Evolutionary conservation across 1,140 invertebrate genomes (phyloP).

Genomic region (Aleiodes sp.): DNA sequence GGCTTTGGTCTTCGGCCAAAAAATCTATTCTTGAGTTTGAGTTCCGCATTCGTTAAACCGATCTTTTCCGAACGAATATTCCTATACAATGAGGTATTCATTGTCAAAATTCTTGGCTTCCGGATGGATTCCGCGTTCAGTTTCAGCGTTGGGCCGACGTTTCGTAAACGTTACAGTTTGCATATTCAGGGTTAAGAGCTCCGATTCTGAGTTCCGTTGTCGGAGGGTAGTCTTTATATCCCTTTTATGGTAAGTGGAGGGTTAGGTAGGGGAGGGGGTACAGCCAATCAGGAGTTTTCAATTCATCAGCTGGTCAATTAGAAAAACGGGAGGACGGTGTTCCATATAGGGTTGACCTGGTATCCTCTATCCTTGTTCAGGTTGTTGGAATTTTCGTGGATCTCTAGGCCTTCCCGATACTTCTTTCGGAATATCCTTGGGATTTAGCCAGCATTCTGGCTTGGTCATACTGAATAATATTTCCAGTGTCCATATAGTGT

Average conservation of each 20-base stretch:
- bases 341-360: not conserved
- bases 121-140: no score
- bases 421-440: not conserved
- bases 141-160: conserved; percentile 39
- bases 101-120: no score
- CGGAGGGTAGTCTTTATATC: not conserved
- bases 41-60: no score
- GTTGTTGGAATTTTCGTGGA: not conserved
- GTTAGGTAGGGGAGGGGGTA: not conserved
- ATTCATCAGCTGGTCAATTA: not conserved
- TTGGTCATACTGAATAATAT: not conserved
- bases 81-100: no score
- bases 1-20: no score
- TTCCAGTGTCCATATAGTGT: not conserved
- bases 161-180: no score
- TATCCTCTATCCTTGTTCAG: not conserved
- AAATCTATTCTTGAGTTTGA: no score
- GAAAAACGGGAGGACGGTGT: not conserved
- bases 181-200: not conserved
- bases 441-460: not conserved
- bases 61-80: no score
- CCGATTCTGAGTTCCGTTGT: not conserved
- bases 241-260: not conserved
- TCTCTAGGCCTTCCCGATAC: not conserved
- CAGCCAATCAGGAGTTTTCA: not conserved